Evolutionary conservation across 2,797 vertebrate species (phyloP), one percentile per base, ranked within the genome.

Genomic region (Cephalopachus bancanus): DNA sequence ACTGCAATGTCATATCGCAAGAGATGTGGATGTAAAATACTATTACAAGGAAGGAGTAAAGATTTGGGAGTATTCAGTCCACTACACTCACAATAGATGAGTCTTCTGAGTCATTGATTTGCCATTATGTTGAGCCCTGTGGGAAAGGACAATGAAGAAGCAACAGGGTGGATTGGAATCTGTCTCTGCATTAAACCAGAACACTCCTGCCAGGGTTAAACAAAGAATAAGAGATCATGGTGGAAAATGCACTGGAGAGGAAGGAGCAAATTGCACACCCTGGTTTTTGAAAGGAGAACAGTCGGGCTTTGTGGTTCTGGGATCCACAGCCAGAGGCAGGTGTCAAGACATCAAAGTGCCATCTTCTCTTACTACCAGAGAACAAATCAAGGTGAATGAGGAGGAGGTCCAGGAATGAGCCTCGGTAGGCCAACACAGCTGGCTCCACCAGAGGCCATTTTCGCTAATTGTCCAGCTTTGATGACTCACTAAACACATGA

Each of bases 191-290:
- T 59, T 33, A 44, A 16, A 22, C 59, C 30, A 30, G 20, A 78
- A 51, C 12, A 26, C 19, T n/a, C 22, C 3, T 15, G 53, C 55
- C 33, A 2, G 51, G 55, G 15, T 28, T 14, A 81, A 26, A 33
- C 0, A 30, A 53, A 69, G 64, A 80, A 22, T 5, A n/a, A 2
- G 11, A 67, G 33, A 11, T 10, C n/a, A 15, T 22, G 4, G 44
- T 4, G 7, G 30, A 10, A 76, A 64, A 59, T 4, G 1, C 28
- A 28, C 57, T 8, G 12, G 33, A 51, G 19, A 28, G 24, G 67
- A 4, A 14, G 3, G 24, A 74, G 49, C n/a, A 75, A 64, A n/a
- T n/a, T 8, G 51, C 37, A 19, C 0, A 0, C 12, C 5, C 12
- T 51, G 2, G 44, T 24, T 67, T 64, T 89, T 19, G 44, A 55